Conservation (phyloP, 2,797 vertebrate species). For the Bothrops alternatus region DNA sequence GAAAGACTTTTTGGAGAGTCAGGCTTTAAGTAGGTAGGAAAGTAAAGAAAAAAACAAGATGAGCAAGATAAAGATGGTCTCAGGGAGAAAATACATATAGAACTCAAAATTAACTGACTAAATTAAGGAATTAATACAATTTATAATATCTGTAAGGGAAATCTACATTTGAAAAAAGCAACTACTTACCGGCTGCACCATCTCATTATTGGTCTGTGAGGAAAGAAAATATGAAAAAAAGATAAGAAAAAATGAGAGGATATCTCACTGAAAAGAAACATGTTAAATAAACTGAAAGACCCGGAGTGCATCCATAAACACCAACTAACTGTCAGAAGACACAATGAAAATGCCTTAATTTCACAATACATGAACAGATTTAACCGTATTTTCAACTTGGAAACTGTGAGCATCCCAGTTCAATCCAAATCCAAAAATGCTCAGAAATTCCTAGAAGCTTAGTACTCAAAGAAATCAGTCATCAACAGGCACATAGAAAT, state of each 20-base stretch:
- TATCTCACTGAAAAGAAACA: not conserved
- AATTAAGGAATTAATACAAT: constrained; percentile 42
- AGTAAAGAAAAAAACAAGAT: constrained; percentile 77
- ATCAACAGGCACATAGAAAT: not conserved
- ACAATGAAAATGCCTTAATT: not conserved
- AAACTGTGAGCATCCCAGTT: not conserved
- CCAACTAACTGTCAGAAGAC: not conserved
- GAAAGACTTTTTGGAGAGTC: constrained; percentile 83
- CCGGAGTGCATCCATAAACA: not conserved
- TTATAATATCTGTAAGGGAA: constrained; percentile 29
- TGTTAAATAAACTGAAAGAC: not conserved
- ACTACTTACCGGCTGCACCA: constrained; percentile 85
- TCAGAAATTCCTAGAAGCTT: not conserved
- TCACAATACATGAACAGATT: not conserved
- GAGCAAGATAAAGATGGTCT: constrained; percentile 71
- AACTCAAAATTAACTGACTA: constrained; percentile 46
- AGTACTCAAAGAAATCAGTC: not conserved
- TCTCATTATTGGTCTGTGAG: constrained; percentile 78
- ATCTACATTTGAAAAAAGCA: constrained; percentile 26
- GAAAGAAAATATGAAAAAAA: constrained; percentile 54
- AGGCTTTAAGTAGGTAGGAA: constrained; percentile 77
- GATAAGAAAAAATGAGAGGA: not conserved
- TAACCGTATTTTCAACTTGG: not conserved
- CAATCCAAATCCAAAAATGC: not conserved
- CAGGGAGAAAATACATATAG: constrained; percentile 68